Conservation (phyloP, 1,140 invertebrate species). For the Penaeus japonicus region DNA sequence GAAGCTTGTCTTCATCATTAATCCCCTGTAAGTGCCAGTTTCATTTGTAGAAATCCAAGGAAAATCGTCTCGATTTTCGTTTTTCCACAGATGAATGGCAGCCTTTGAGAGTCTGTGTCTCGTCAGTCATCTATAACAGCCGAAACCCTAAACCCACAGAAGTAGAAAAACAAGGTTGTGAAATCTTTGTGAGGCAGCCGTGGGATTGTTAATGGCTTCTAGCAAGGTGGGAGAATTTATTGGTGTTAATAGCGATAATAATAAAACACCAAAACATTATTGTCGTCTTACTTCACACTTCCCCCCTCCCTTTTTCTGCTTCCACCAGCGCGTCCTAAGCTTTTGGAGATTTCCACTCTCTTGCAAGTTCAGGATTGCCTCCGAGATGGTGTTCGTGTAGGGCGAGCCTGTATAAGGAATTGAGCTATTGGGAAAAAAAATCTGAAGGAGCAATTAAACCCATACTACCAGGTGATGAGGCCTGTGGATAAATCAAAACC, state of each 20-base stretch:
- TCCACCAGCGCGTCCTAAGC: slow-evolving; percentile 69
- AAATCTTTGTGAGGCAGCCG: neutral
- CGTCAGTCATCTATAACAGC: no score
- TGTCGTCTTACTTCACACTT: slow-evolving; percentile 53
- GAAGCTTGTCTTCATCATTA: no score
- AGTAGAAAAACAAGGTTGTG: neutral
- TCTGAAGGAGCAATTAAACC: neutral
- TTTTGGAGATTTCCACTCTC: slow-evolving; percentile 67
- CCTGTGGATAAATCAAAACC: slow-evolving; percentile 14
- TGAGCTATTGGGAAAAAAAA: slow-evolving; percentile 16
- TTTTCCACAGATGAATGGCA: no score
- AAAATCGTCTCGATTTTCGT: no score
- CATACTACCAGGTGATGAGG: neutral
- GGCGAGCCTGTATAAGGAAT: slow-evolving; percentile 72
- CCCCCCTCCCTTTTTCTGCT: slow-evolving; percentile 62
- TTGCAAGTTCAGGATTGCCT: slow-evolving; percentile 69
- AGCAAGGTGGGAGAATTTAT: slow-evolving; percentile 14
- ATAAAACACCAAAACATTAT: neutral
- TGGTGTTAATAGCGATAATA: slow-evolving; percentile 13
- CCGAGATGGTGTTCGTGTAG: slow-evolving; percentile 77
- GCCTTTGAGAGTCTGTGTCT: neutral
- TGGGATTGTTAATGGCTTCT: slow-evolving; percentile 20
- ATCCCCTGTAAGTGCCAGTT: no score
- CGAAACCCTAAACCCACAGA: slow-evolving; percentile 14
- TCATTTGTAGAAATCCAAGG: no score